These are phyloP conservation scores for Papilio dardanus DNA, from an alignment of 1,140 invertebrate genomes.

Conservation along the genomic window DNA sequence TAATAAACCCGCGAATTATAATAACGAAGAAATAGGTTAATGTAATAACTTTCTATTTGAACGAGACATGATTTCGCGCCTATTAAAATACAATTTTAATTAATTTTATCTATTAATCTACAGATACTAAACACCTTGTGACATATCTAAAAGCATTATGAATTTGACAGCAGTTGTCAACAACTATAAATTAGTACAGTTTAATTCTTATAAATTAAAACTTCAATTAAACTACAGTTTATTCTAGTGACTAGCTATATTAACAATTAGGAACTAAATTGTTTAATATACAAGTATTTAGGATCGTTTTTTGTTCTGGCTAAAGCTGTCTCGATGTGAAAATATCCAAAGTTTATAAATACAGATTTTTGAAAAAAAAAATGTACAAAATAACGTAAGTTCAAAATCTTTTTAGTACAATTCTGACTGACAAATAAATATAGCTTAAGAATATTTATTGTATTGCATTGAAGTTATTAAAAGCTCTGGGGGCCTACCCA, in stretches of 20 bases:
- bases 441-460: conserved; percentile 3
- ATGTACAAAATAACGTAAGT: not conserved
- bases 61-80: not conserved
- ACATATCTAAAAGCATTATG: not conserved
- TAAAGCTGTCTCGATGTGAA: not conserved
- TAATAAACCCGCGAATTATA: not conserved
- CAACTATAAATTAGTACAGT: not conserved
- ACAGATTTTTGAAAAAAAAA: no score
- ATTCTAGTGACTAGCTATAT: not conserved
- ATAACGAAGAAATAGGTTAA: not conserved
- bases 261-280: not conserved
- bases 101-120: not conserved
- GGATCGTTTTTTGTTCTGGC: no score
- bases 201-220: not conserved
- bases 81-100: not conserved
- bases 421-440: conserved; percentile 9
- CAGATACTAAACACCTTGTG: not conserved
- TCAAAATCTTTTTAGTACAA: not conserved
- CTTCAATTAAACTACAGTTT: not conserved
- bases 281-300: no score
- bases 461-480: conserved; percentile 32
- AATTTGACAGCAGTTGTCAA: conserved; percentile 29
- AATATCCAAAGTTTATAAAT: not conserved
- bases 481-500: no score
- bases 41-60: not conserved